Evolutionary conservation across 23 tunicate species (phyloP), one percentile per base, ranked within the genome.

Genomic region (Diplosoma virens): DNA sequence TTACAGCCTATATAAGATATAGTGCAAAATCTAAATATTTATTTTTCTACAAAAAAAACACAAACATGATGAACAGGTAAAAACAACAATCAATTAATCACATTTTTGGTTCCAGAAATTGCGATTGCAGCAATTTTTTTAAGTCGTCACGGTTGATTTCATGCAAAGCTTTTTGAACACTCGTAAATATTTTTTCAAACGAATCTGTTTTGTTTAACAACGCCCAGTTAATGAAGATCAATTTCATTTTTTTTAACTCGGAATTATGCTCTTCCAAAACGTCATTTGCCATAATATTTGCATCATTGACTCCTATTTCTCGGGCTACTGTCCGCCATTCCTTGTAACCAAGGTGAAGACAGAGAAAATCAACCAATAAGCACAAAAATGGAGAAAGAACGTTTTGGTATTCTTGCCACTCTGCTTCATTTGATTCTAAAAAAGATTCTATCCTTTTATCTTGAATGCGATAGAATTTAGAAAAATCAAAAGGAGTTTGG

Each of bases 321-420:
- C 85, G 67, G 20, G 85, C 85, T 6, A 80, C 85, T 23, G 85
- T 47, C 32, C 85, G 52, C 85, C 85, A 80, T 66, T 80, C 85
- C 31, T 68, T 54, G 6, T 67, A 33, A 54, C 20, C 64, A 17
- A 80, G 68, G 32, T 68, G 48, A n/a, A 26, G 24, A 45, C 85
- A 80, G 18, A 70, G 60, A 33, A 80, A 80, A 3, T 80, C 77
- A 17, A 80, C 59, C 1, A 80, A 47, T 22, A 17, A 30, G 11
- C 68, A 32, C 1, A 46, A 30, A 30, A 28, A 30, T 45, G 26
- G 17, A 9, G 85, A 50, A 24, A 67, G 32, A n/a, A 31, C 32
- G 68, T 32, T 55, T 3, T 67, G 21, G 32, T 52, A 29, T 4
- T 54, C 33, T 7, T 41, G 50, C 11, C 14, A 9, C 11, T 9